Conservation (phyloP, 2,888 invertebrate genomes). For the Danaus chrysippus region DNA sequence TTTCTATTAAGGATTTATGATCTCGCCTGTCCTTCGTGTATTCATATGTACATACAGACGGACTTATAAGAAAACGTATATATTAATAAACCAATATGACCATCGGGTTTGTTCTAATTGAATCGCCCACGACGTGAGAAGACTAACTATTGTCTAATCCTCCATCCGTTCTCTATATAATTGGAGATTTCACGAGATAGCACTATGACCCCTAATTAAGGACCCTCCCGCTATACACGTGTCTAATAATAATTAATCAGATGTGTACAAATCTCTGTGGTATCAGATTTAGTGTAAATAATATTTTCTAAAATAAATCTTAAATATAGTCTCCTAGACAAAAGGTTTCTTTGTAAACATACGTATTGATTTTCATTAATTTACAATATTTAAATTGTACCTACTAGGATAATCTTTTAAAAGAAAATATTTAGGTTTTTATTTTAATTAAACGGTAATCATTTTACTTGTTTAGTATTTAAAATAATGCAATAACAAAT, state of each 20-base stretch:
- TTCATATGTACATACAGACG: background rate
- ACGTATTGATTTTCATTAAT: no score
- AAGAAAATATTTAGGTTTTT: no score
- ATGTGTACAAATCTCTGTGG: background rate
- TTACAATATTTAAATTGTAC: no score
- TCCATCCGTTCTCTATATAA: constrained; percentile 53
- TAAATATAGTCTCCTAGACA: no score
- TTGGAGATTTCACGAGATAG: constrained; percentile 76
- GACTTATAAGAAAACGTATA: background rate
- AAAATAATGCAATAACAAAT: no score
- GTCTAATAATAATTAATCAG: constrained; percentile 4
- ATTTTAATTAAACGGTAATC: no score
- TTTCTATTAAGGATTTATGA: constrained; percentile 1
- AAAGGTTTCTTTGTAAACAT: no score
- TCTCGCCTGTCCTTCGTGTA: background rate
- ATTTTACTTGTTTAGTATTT: no score
- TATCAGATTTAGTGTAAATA: background rate
- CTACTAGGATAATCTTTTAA: no score
- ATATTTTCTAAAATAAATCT: background rate
- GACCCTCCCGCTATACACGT: constrained; percentile 40
- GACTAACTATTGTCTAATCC: constrained; percentile 70
- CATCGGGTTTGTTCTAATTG: constrained; percentile 55
- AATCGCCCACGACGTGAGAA: constrained; percentile 70
- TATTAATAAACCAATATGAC: constrained; percentile 28
- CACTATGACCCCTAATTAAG: constrained; percentile 67